Base-by-base conservation (phyloP, 2,888 invertebrate genomes). In the Lycia hirtaria region DNA sequence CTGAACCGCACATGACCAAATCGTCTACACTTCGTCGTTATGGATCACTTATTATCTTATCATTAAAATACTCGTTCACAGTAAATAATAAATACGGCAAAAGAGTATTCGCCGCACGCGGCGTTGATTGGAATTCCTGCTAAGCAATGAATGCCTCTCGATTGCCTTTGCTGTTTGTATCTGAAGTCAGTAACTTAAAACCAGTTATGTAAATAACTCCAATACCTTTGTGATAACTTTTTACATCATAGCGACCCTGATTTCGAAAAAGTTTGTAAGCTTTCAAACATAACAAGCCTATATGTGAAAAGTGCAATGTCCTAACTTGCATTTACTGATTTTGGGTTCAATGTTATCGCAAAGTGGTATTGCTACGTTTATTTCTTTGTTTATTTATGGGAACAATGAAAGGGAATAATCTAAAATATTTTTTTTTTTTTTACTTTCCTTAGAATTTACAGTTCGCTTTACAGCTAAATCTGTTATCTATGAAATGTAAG, bases 11-110 rank as follows among this genome's bases (percentile, higher is more conserved):
- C 65, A 65, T 71, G 62, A 60, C 61, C 64, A 62, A 68, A 72
- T 64, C 71, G 61, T 26, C 55, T 28, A 24, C 38, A 50, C 60
- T 49, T 35, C 52, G 53, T 40, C 50, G 58, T 59, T 44, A 26
- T 48, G 69, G 70, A 75, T 75, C 72, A 68, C 63, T 64, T 53
- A 60, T 73, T 82, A 83, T 83, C 83, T 83, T 82, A 83, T 83
- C 82, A 71, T 53, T 62, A 65, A 65, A 67, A 69, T 60, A 70
- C 64, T 57, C 52, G 51, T 51, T 12, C 50, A 56, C 33, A 44
- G 53, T 62, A 58, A 61, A 56, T 30, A 44, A 51, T 62, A 58
- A 61, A 60, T 57, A 57, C 7, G 49, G 30, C 38, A 51, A 47
- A 47, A 35, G 15, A 17, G 52, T 24, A 40, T 41, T 56, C 26